phyloP scores from a whole-genome alignment of 2,113 vertebrate genomes.

The Oenanthe oenanthe region DNA sequence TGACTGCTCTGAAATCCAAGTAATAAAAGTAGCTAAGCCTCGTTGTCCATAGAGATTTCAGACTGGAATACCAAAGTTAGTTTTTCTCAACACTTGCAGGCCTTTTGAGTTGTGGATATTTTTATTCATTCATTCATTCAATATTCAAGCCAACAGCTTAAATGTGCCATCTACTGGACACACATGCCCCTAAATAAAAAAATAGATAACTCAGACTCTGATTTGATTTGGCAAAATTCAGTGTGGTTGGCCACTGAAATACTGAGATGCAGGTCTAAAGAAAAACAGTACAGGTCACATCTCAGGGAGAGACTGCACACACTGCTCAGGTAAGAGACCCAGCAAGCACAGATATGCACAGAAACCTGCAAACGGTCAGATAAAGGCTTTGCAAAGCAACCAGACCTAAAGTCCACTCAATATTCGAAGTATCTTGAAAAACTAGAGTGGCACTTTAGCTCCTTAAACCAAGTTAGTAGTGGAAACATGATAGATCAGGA shows the following conservation, averaged over 20 bases:
- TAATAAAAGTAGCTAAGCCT: neutral
- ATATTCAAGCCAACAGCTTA: neutral
- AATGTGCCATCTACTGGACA: slow-evolving; percentile 29
- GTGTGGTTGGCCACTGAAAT: neutral
- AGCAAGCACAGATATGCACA: neutral
- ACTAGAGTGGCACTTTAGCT: accelerated
- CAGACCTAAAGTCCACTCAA: neutral
- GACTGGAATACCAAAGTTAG: neutral
- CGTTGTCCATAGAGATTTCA: neutral
- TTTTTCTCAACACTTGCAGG: neutral
- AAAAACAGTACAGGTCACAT: neutral
- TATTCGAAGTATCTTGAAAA: neutral
- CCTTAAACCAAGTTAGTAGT: neutral
- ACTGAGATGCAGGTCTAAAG: too few species aligned
- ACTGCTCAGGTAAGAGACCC: neutral
- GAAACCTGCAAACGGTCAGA: neutral
- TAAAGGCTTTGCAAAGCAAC: neutral
- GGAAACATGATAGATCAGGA: neutral
- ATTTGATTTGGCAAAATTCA: neutral
- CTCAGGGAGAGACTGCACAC: neutral
- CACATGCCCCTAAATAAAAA: accelerated
- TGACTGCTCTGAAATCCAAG: neutral
- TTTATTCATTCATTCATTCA: neutral
- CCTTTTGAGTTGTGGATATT: neutral
- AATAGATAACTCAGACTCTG: neutral